A percentile compares a stretch with the other conserved stretches of the same genome.
Conservation (phyloP, 2,113 vertebrate species). For the Halcyon malimbica region DNA sequence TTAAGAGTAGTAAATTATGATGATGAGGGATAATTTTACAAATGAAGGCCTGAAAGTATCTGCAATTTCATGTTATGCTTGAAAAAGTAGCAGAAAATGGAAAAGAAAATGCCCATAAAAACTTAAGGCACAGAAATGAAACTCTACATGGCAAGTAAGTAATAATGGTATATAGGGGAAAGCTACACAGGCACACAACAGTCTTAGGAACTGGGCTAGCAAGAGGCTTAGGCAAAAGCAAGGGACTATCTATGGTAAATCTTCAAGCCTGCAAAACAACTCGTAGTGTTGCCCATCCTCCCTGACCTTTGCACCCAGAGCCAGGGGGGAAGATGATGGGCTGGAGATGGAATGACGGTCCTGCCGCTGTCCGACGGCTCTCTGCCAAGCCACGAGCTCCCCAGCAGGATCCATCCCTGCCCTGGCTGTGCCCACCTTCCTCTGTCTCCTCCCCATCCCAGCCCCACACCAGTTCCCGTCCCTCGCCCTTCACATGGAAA, state of each 20-base stretch:
- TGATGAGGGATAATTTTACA: constrained; percentile 69
- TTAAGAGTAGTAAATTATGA: constrained; percentile 72
- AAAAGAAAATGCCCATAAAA: constrained; percentile 22
- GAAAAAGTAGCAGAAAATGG: constrained; percentile 23
- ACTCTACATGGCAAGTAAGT: not conserved
- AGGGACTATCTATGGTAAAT: not conserved
- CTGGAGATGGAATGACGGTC: accelerated
- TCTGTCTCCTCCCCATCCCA: not conserved
- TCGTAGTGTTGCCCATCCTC: not conserved
- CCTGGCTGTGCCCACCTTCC: not conserved
- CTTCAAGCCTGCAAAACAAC: not conserved
- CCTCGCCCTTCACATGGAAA: not conserved
- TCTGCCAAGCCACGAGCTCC: not conserved
- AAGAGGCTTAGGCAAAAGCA: not conserved
- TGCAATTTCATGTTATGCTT: constrained; percentile 1
- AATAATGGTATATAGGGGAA: not conserved
- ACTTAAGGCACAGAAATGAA: not conserved
- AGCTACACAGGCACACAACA: not conserved
- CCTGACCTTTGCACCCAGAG: not conserved
- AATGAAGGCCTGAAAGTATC: constrained; percentile 57
- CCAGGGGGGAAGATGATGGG: not conserved
- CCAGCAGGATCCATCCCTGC: not conserved
- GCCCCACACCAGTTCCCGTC: accelerated
- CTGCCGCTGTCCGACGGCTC: not conserved
- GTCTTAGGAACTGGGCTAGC: not conserved